phyloP scores from a whole-genome alignment of 2,113 vertebrate genomes.

The Anguilla japonica region DNA sequence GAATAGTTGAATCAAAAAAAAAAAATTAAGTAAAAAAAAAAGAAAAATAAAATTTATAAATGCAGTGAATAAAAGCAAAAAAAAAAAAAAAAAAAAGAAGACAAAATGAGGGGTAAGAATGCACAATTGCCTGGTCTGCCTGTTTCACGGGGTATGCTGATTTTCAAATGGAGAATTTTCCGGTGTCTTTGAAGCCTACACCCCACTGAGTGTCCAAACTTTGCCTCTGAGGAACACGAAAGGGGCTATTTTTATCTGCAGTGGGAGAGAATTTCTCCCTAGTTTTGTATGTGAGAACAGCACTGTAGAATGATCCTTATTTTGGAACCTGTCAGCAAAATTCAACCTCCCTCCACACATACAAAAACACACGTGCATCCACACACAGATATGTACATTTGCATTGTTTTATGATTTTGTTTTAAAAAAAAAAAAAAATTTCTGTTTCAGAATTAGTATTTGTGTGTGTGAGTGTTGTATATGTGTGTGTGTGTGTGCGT shows the following conservation, averaged over 20 bases:
- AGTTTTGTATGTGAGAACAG: slow-evolving; percentile 23
- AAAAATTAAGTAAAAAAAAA: not conserved
- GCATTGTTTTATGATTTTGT: not conserved
- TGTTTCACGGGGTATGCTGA: slow-evolving; percentile 64
- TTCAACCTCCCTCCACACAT: not conserved
- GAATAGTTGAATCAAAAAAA: not conserved
- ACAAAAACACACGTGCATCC: not conserved
- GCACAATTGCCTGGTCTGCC: not conserved
- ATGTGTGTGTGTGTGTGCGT: slow-evolving; percentile 15
- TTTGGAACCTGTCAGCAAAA: slow-evolving; percentile 8
- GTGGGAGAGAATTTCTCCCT: slow-evolving; percentile 68
- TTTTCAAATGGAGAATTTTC: slow-evolving; percentile 75
- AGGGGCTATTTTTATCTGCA: slow-evolving; percentile 75
- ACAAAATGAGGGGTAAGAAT: not conserved
- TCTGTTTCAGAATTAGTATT: not conserved
- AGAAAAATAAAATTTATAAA: not conserved
- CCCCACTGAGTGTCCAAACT: slow-evolving; percentile 73
- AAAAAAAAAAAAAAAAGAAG: not conserved
- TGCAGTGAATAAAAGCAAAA: not conserved
- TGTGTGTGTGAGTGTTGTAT: slow-evolving; percentile 3
- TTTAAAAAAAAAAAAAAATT: not conserved
- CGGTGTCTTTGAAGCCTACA: slow-evolving; percentile 76
- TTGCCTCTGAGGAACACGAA: slow-evolving; percentile 73
- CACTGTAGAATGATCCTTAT: not conserved
- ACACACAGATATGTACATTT: not conserved